A percentile compares a stretch with the other conserved stretches of the same genome.
phyloP scores from a whole-genome alignment of 2,797 vertebrate genomes.

The Syndactyla subalaris region DNA sequence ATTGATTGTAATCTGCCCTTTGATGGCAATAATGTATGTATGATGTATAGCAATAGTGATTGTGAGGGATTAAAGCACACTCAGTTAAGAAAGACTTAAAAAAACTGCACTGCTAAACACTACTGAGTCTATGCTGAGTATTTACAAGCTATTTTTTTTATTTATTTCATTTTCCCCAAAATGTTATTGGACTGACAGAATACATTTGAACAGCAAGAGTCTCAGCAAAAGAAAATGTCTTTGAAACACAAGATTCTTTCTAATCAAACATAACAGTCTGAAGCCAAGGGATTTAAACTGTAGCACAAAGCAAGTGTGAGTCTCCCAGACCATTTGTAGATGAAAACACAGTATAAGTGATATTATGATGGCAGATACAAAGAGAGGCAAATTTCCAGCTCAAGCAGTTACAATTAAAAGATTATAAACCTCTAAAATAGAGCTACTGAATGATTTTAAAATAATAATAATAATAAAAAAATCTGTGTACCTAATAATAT shows the following conservation, averaged over 20 bases:
- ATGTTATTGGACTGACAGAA: neutral
- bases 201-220: neutral
- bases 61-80: neutral
- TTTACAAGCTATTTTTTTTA: neutral
- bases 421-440: neutral
- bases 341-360: neutral
- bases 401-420: neutral
- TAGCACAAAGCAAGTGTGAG: neutral
- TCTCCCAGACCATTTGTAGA: neutral
- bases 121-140: neutral
- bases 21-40: rapidly evolving
- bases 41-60: neutral
- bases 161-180: neutral
- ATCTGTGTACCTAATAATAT: neutral
- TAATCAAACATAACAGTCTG: neutral
- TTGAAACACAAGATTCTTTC: neutral
- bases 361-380: neutral
- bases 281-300: neutral
- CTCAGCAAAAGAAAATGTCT: neutral
- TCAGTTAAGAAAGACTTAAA: neutral
- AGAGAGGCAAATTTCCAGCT: neutral
- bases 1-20: neutral
- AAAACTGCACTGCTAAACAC: neutral
- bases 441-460: neutral
- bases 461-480: too few species aligned